Evolutionary conservation across 2,113 vertebrate genomes (phyloP).

Genomic region (Microcebus murinus): DNA sequence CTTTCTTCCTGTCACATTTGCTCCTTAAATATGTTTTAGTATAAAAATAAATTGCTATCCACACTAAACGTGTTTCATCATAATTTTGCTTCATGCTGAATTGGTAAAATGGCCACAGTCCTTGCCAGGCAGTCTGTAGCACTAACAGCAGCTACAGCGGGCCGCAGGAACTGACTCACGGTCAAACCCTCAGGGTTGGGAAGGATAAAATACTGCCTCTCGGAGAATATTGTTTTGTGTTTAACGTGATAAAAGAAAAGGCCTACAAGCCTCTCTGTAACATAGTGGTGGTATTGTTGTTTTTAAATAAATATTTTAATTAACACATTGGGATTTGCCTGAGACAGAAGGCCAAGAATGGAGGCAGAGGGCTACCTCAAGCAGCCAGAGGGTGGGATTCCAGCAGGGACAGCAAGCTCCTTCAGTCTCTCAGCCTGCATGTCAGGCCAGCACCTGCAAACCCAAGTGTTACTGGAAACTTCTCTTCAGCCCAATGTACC

Average conservation of each 20-base stretch:
- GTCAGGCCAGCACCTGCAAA: no score
- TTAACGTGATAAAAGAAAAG: conserved; percentile 40
- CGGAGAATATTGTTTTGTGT: not conserved
- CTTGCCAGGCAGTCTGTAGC: not conserved
- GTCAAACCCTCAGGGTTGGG: not conserved
- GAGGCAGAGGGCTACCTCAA: not conserved
- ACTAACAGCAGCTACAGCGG: not conserved
- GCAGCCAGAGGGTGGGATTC: not conserved
- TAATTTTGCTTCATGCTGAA: conserved; percentile 53
- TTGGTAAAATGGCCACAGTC: not conserved
- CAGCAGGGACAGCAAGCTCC: not conserved
- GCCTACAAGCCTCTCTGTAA: conserved; percentile 43
- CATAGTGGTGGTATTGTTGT: not conserved
- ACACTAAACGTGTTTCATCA: not conserved
- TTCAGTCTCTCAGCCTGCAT: not conserved
- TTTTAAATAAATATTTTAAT: conserved; percentile 59
- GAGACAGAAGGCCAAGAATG: not conserved
- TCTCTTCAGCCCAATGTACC: not conserved
- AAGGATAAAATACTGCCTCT: not conserved
- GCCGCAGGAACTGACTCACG: not conserved
- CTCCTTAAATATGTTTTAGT: conserved; percentile 24
- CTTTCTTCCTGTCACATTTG: conserved; percentile 10
- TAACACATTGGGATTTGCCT: conserved; percentile 50
- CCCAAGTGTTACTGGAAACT: not conserved
- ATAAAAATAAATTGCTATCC: conserved; percentile 54